A percentile compares a stretch with the other conserved stretches of the same genome.
These are phyloP conservation scores for Tetheella fluctuosa DNA, from an alignment of 2,888 invertebrate species.

Conservation along the genomic window DNA sequence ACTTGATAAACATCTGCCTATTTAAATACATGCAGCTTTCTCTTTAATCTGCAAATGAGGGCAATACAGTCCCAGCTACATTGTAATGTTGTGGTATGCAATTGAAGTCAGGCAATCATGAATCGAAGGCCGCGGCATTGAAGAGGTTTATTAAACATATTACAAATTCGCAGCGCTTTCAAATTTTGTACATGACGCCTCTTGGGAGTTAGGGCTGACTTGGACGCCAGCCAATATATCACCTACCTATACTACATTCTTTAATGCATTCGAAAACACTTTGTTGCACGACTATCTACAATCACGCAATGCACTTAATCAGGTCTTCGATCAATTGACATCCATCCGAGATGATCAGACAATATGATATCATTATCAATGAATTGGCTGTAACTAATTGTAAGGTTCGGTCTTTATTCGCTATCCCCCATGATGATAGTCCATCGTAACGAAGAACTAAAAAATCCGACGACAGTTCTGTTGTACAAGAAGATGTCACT, in stretches of 20 bases:
- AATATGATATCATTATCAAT: not conserved
- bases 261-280: slow-evolving; percentile 55
- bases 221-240: slow-evolving; percentile 51
- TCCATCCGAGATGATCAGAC: not conserved
- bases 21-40: not conserved
- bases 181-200: slow-evolving; percentile 39
- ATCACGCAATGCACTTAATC: slow-evolving; percentile 25
- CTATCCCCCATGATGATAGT: not conserved
- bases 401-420: not conserved
- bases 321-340: not conserved
- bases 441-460: not conserved
- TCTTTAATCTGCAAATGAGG: not conserved
- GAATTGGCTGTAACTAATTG: not conserved
- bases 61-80: slow-evolving; percentile 32
- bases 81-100: slow-evolving; percentile 21
- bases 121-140: slow-evolving; percentile 34
- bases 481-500: not conserved
- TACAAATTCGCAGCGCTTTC: slow-evolving; percentile 59
- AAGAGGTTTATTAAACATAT: slow-evolving; percentile 44
- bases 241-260: slow-evolving; percentile 51
- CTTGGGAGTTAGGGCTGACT: slow-evolving; percentile 37
- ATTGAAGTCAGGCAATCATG: slow-evolving; percentile 33
- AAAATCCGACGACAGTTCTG: not conserved
- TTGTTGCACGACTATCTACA: slow-evolving; percentile 43
- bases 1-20: not conserved